These are phyloP conservation scores for Zaprionus ornatus DNA, from an alignment of 1,140 invertebrate species.

Conservation along the genomic window DNA sequence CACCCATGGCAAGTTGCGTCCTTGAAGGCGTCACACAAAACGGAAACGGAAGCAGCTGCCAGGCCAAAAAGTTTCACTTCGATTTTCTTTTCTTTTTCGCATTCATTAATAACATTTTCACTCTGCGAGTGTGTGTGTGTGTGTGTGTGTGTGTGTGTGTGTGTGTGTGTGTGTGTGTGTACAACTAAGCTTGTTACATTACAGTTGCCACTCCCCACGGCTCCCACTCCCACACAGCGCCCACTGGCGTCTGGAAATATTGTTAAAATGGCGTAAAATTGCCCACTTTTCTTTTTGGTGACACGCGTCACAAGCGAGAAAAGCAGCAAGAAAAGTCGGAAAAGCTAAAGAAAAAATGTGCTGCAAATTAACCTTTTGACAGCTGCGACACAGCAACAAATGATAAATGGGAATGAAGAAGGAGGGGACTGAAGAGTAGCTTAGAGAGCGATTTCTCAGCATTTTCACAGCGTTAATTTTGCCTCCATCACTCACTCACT, in stretches of 20 bases:
- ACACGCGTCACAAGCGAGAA: conserved; percentile 19
- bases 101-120: conserved; percentile 78
- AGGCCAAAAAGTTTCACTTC: conserved; percentile 34
- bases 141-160: background rate
- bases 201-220: background rate
- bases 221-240: background rate
- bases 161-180: background rate
- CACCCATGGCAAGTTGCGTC: conserved; percentile 12
- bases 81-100: conserved; percentile 21
- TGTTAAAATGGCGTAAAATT: conserved; percentile 83
- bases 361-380: conserved; percentile 83
- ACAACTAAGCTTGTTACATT: conserved; percentile 20
- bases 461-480: background rate
- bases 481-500: background rate
- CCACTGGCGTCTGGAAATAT: conserved; percentile 48
- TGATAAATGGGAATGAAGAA: conserved; percentile 42
- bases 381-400: conserved; percentile 40
- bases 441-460: background rate
- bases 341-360: conserved; percentile 48
- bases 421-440: background rate
- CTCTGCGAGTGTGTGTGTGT: background rate
- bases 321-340: background rate
- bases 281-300: conserved; percentile 54
- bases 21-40: conserved; percentile 25
- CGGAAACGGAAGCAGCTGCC: conserved; percentile 64